phyloP scores from a whole-genome alignment of 2,888 invertebrate genomes.

The Leuctra nigra region DNA sequence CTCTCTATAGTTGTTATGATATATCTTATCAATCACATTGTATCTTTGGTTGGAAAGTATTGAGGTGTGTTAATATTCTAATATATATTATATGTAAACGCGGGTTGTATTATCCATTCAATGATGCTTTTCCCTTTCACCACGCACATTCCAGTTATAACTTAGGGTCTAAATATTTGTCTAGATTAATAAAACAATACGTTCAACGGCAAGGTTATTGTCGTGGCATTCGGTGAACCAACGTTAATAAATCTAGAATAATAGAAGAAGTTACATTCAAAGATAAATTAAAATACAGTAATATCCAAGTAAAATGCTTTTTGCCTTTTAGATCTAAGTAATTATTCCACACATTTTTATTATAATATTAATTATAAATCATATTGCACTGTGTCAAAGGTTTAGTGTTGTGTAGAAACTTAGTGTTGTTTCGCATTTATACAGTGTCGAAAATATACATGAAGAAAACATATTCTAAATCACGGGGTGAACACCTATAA shows the following conservation, averaged over 20 bases:
- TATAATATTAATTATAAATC: too few relatives aligned
- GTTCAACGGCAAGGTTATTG: neutral
- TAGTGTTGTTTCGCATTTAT: too few relatives aligned
- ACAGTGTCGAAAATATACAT: neutral
- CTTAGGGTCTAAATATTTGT: slow-evolving; percentile 6
- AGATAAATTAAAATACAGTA: neutral
- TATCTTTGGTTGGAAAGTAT: neutral
- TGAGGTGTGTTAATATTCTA: slow-evolving; percentile 26
- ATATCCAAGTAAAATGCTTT: neutral
- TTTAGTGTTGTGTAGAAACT: too few relatives aligned
- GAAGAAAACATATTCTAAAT: slow-evolving; percentile 27
- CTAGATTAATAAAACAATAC: neutral
- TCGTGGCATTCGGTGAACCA: neutral
- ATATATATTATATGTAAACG: slow-evolving; percentile 21
- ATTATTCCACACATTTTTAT: neutral
- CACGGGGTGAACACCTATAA: slow-evolving; percentile 21
- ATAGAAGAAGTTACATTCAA: neutral
- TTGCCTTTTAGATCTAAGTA: slow-evolving; percentile 10
- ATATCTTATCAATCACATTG: too few relatives aligned
- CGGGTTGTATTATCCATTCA: slow-evolving; percentile 3
- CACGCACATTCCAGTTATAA: neutral
- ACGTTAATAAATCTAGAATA: neutral
- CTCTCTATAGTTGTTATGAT: too few relatives aligned
- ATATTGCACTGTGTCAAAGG: too few relatives aligned
- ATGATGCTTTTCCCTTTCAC: slow-evolving; percentile 9